Conservation (phyloP, 2,888 invertebrate genomes). For the Sarcophaga variegata region DNA sequence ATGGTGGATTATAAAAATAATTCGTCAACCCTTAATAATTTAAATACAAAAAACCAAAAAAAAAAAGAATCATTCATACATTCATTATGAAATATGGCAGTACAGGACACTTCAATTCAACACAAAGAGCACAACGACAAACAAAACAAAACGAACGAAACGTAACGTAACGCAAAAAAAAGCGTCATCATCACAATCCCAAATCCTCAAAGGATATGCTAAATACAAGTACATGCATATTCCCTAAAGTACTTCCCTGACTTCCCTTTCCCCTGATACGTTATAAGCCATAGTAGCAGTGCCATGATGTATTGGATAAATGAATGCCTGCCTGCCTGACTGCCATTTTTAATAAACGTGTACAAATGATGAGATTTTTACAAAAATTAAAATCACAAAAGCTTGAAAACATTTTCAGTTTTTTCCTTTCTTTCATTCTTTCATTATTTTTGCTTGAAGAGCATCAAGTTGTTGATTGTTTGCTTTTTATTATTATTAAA, state of each 20-base stretch:
- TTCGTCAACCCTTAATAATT: conserved; percentile 67
- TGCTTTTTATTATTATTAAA: conserved; percentile 65
- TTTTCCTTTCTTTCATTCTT: conserved; percentile 25
- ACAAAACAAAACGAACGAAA: too few relatives aligned
- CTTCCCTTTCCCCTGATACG: too few relatives aligned
- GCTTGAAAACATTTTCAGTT: conserved; percentile 42
- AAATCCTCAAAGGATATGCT: conserved; percentile 64
- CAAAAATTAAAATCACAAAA: conserved; percentile 65
- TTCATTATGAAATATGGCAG: conserved; percentile 65
- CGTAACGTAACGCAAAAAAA: conserved; percentile 32
- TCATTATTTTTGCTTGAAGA: neutral
- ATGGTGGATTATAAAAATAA: conserved; percentile 25
- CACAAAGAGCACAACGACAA: conserved; percentile 11
- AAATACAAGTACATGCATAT: conserved; percentile 43
- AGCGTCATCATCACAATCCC: conserved; percentile 55
- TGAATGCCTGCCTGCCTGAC: conserved; percentile 27
- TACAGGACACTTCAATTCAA: conserved; percentile 58
- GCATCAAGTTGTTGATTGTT: conserved; percentile 69
- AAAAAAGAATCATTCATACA: conserved; percentile 32
- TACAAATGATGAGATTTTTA: conserved; percentile 45
- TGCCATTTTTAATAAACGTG: conserved; percentile 56
- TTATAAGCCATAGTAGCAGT: too few relatives aligned
- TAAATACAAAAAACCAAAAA: conserved; percentile 8
- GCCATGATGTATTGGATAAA: conserved; percentile 4
- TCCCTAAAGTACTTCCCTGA: too few relatives aligned